phyloP scores from a whole-genome alignment of 2,888 invertebrate species.

The Polymixis flavicincta region DNA sequence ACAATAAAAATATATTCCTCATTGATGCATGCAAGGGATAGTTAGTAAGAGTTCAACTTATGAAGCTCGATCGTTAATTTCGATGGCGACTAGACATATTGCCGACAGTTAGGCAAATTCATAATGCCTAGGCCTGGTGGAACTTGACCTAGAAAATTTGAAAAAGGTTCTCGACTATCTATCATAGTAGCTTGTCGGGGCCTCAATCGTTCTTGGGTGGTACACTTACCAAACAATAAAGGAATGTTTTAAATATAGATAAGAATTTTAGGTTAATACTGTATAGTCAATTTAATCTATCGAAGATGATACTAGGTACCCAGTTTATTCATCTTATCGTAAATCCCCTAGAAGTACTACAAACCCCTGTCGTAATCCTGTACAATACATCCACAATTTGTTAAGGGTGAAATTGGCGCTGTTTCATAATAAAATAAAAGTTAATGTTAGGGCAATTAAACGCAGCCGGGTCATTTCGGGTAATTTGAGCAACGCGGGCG shows the following conservation, averaged over 20 bases:
- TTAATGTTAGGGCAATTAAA: slow-evolving; percentile 65
- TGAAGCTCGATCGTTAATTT: slow-evolving; percentile 50
- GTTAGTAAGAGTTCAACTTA: slow-evolving; percentile 21
- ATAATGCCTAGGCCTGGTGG: slow-evolving; percentile 30
- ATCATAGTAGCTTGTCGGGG: slow-evolving; percentile 19
- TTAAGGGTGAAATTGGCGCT: slow-evolving; percentile 48
- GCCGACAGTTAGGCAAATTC: slow-evolving; percentile 48
- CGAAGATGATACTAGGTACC: neutral
- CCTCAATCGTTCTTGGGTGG: slow-evolving; percentile 4
- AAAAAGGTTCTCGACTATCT: slow-evolving; percentile 38
- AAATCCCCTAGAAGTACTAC: neutral
- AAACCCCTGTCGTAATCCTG: slow-evolving; percentile 12
- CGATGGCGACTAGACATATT: slow-evolving; percentile 39
- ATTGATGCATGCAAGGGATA: slow-evolving; percentile 10
- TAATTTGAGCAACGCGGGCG: slow-evolving; percentile 50
- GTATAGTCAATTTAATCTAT: slow-evolving; percentile 7
- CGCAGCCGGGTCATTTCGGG: slow-evolving; percentile 55
- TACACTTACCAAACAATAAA: slow-evolving; percentile 16
- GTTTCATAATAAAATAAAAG: slow-evolving; percentile 65
- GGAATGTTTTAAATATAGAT: neutral
- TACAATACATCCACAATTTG: slow-evolving; percentile 42
- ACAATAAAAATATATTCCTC: slow-evolving; percentile 10
- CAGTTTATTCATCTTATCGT: neutral
- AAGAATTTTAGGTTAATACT: no score
- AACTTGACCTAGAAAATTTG: slow-evolving; percentile 47